phyloP scores from a whole-genome alignment of 1,140 invertebrate species.

The Drosophila rhopaloa region DNA sequence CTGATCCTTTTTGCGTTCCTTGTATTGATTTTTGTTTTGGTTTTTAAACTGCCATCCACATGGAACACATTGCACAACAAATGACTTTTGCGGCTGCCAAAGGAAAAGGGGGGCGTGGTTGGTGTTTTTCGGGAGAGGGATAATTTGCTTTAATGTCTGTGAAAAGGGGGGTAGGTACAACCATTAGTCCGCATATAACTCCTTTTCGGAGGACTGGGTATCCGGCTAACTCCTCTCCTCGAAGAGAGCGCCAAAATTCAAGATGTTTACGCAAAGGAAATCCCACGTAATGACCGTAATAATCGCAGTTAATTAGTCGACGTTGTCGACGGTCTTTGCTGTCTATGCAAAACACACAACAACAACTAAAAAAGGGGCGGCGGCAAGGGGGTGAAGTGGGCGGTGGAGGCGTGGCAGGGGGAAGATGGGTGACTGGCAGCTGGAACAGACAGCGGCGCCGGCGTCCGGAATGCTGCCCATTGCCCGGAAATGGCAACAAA shows the following conservation, averaged over 20 bases:
- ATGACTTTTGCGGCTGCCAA: conserved; percentile 73
- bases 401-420: neutral
- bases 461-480: conserved; percentile 60
- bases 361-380: conserved; percentile 39
- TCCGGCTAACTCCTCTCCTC: neutral
- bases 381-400: neutral
- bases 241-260: conserved; percentile 79
- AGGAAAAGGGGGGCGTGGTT: no score
- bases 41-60: conserved; percentile 81
- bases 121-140: conserved; percentile 56
- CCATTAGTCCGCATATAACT: conserved; percentile 78
- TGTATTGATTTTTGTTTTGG: conserved; percentile 81
- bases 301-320: conserved; percentile 85
- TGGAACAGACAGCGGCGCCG: conserved; percentile 59
- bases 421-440: conserved; percentile 41
- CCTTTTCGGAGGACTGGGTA: neutral
- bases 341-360: conserved; percentile 77
- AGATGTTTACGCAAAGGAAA: conserved; percentile 84
- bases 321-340: conserved; percentile 75
- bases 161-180: conserved; percentile 23
- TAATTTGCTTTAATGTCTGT: conserved; percentile 84
- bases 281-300: conserved; percentile 85
- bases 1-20: conserved; percentile 20
- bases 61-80: conserved; percentile 82
- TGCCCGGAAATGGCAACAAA: conserved; percentile 76